Percentiles rank a stretch among this genome's conserved stretches.
These are phyloP conservation scores for Anagrus nilaparvatae DNA, from an alignment of 1,140 invertebrate species.

Conservation along the genomic window DNA sequence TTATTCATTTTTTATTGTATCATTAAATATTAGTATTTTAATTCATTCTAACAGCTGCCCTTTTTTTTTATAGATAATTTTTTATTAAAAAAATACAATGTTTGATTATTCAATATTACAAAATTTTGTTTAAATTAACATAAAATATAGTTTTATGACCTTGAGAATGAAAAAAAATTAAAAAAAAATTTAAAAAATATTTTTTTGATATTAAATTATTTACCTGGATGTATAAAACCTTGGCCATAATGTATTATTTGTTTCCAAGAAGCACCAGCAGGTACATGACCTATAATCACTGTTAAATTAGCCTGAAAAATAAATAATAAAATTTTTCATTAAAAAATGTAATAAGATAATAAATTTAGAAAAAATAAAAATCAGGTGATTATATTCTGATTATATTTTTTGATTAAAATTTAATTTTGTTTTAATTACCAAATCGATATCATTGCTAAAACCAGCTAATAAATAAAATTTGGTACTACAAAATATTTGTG, in stretches of 20 bases:
- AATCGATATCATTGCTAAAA: conserved; percentile 31
- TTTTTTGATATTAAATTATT: neutral
- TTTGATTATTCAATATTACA: neutral
- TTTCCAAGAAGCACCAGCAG: conserved; percentile 66
- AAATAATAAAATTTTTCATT: no score
- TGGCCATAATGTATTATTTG: conserved; percentile 66
- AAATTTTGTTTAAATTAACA: conserved; percentile 4
- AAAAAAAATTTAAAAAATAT: neutral
- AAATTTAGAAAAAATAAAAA: no score
- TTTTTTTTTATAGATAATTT: no score
- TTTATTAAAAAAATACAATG: no score
- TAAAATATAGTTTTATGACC: neutral
- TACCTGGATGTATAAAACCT: conserved; percentile 38
- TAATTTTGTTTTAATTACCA: conserved; percentile 6
- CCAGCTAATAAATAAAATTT: conserved; percentile 49
- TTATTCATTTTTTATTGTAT: neutral
- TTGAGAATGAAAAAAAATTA: neutral
- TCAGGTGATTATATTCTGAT: no score
- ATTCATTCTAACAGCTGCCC: no score
- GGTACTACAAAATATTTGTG: conserved; percentile 47
- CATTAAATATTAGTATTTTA: no score
- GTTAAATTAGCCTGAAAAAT: conserved; percentile 51
- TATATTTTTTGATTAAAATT: no score
- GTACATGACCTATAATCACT: conserved; percentile 63
- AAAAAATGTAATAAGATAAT: no score